Evolutionary conservation across 2,888 invertebrate genomes (phyloP), one percentile per base, ranked within the genome.

Genomic region (Altica lythri): DNA sequence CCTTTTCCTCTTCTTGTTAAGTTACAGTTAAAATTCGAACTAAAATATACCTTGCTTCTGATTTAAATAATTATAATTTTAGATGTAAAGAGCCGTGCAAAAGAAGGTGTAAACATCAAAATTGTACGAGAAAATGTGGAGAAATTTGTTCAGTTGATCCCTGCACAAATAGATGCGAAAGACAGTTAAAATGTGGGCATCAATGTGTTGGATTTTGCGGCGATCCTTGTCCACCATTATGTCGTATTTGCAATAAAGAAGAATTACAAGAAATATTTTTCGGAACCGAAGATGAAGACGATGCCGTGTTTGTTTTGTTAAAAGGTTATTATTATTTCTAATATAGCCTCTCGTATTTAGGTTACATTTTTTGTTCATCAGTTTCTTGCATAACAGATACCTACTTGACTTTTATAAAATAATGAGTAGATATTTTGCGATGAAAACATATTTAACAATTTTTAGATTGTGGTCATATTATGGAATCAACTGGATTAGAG

Each of bases 121-220:
- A 44, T 19, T 85, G 85, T 70, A 53, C 12, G 6, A 76, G 72
- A 13, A 69, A 60, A 1, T 85, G 84, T 69, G 74, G 76, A 34
- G 73, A 78, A 60, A 63, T 70, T 55, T 84, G 84, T 70, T 48
- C 67, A 46, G 74, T 77, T 2, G 58, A 67, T 29, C 77, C 81
- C 8, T 83, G 83, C 69, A 58, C 55, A 12, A 65, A 71, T 68
- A 72, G 76, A 5, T 83, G 83, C 67, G 66, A 62, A 51, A 66
- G 62, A 52, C 48, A 34, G 12, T 13, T 13, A 13, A 43, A 62
- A 27, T 89, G 88, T 75, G 76, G 77, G 0, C 87, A 88, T 74
- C 68, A 68, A n/a, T 86, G 88, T 74, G 79, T 84, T 68, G 87
- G 88, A 9, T 79, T 86, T 44, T 89, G 89, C 75, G 86, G 86